phyloP scores from a whole-genome alignment of 2,888 invertebrate genomes.

The Melanophora roralis region DNA sequence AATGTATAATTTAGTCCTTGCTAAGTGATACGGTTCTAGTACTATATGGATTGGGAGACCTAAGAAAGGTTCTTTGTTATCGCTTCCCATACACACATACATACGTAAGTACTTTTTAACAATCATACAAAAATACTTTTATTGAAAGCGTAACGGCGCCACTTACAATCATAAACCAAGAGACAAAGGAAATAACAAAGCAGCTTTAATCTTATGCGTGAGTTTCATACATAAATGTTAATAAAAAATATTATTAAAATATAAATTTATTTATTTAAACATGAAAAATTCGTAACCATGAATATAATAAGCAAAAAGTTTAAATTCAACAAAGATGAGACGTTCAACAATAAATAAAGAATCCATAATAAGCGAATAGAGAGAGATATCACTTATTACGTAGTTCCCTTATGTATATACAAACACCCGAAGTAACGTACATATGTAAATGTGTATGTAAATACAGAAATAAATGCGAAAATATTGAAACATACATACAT shows the following conservation, averaged over 20 bases:
- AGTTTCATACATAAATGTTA: constrained; percentile 2
- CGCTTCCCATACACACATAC: not conserved
- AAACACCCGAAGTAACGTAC: not conserved
- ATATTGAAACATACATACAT: too few relatives aligned
- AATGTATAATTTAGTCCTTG: not conserved
- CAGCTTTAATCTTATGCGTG: constrained; percentile 14
- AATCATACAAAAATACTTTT: too few relatives aligned
- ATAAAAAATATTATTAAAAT: constrained; percentile 1
- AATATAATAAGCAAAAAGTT: constrained; percentile 6
- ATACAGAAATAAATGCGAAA: too few relatives aligned
- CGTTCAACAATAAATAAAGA: constrained; percentile 18
- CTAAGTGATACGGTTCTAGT: constrained; percentile 15
- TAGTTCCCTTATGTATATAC: constrained; percentile 4
- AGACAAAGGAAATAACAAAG: constrained; percentile 30
- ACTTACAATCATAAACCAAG: not conserved
- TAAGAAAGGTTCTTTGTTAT: constrained; percentile 43
- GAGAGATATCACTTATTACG: constrained; percentile 6
- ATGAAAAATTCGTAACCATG: not conserved
- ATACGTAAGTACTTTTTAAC: too few relatives aligned
- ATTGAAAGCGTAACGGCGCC: constrained; percentile 16
- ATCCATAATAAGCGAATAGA: constrained; percentile 17
- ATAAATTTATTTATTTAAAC: constrained; percentile 22
- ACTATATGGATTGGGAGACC: not conserved
- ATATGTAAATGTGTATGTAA: not conserved
- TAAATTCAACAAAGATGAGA: not conserved